A percentile compares a stretch with the other conserved stretches of the same genome.
These are phyloP conservation scores for Suricata suricatta DNA, from an alignment of 2,113 vertebrate genomes.

Conservation along the genomic window DNA sequence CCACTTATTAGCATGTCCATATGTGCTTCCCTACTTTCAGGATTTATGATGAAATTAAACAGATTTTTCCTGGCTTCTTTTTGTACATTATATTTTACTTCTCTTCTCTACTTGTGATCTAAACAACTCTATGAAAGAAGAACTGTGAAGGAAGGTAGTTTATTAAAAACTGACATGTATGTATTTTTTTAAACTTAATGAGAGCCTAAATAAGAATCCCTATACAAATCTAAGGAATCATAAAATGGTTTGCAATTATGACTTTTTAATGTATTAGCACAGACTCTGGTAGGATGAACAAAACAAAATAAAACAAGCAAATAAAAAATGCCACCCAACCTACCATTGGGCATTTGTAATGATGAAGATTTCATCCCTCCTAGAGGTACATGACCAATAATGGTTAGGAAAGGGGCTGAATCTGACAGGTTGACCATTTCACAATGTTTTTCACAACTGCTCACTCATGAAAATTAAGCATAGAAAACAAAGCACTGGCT, in stretches of 20 bases:
- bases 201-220: not conserved
- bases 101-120: not conserved
- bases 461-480: not conserved
- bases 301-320: not conserved
- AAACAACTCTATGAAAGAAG: not conserved
- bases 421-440: not conserved
- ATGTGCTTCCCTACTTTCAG: not conserved
- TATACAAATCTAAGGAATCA: not conserved
- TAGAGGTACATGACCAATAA: not conserved
- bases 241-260: not conserved
- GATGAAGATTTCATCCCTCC: not conserved
- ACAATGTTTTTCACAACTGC: not conserved
- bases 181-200: not conserved
- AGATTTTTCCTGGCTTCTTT: not conserved
- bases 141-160: not conserved
- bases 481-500: not conserved
- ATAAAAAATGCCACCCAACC: accelerated
- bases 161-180: not conserved
- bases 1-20: not conserved
- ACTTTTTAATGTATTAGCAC: not conserved
- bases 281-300: not conserved
- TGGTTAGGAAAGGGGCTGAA: not conserved
- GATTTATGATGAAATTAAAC: not conserved
- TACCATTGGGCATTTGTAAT: not conserved
- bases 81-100: not conserved